Conservation (phyloP, 2,888 invertebrate species). For the Leptinotarsa rubiginosa region DNA sequence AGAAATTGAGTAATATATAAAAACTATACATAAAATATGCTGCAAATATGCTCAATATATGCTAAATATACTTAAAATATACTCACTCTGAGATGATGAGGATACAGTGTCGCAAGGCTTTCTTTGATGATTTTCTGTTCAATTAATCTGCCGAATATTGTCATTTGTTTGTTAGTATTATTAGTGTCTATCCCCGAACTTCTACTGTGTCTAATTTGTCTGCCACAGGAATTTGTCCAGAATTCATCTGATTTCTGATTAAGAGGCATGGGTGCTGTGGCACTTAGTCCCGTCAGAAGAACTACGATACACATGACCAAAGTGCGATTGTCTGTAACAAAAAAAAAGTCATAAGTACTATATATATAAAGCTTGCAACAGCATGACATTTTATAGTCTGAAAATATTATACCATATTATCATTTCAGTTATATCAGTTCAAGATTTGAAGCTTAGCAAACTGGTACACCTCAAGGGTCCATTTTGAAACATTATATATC, state of each 20-base stretch:
- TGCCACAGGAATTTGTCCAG: constrained; percentile 54
- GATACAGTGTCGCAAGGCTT: neutral
- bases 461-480: no score
- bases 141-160: neutral
- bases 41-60: no score
- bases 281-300: constrained; percentile 41
- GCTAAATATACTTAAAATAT: neutral
- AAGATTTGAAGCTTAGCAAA: no score
- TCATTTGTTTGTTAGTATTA: neutral
- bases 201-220: constrained; percentile 49
- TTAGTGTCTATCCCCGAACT: constrained; percentile 40
- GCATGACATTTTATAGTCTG: no score
- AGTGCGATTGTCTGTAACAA: constrained; percentile 48
- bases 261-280: constrained; percentile 44
- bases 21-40: no score
- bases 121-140: neutral
- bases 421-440: no score
- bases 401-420: no score
- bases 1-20: no score
- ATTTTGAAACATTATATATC: no score
- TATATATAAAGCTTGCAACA: no score
- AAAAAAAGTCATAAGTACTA: neutral
- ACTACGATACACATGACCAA: constrained; percentile 39
- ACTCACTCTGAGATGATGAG: neutral
- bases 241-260: constrained; percentile 36